A percentile compares a stretch with the other conserved stretches of the same genome.
These are phyloP conservation scores for Enteromius argenteus DNA, from an alignment of 2,797 vertebrate species.

Conservation along the genomic window DNA sequence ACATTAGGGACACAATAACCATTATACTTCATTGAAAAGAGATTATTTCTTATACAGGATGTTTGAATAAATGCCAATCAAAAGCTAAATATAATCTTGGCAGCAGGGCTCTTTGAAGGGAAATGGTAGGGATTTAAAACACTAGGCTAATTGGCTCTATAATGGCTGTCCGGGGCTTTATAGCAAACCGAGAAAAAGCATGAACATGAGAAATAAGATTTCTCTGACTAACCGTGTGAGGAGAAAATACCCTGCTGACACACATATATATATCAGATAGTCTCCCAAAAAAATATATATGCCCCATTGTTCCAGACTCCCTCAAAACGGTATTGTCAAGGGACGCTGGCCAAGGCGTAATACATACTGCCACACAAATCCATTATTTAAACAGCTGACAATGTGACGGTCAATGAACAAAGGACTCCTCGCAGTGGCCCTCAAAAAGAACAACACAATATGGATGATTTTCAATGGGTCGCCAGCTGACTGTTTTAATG, in stretches of 20 bases:
- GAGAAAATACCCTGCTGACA: not conserved
- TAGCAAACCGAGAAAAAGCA: conserved; percentile 2
- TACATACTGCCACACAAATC: conserved; percentile 49
- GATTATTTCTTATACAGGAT: conserved; percentile 24
- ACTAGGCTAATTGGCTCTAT: conserved; percentile 26
- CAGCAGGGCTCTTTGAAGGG: conserved; percentile 24
- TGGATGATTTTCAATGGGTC: conserved; percentile 19
- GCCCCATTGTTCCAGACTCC: conserved; percentile 43
- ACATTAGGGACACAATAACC: conserved; percentile 44
- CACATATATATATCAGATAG: conserved; percentile 20
- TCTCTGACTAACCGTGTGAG: not conserved
- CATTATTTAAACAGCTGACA: conserved; percentile 58
- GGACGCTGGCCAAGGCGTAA: conserved; percentile 51
- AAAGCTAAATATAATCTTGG: conserved; percentile 32
- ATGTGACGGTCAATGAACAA: conserved; percentile 54
- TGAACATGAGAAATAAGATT: conserved; percentile 4
- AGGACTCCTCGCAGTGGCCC: conserved; percentile 36
- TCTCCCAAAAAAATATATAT: conserved; percentile 12
- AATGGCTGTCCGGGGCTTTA: not conserved
- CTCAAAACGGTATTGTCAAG: conserved; percentile 53
- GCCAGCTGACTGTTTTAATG: not conserved
- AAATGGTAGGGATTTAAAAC: conserved; percentile 17
- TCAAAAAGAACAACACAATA: conserved; percentile 33
- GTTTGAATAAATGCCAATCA: conserved; percentile 32
- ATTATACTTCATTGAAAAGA: conserved; percentile 32